Conservation (phyloP, 2,113 vertebrate species). For the Ochotona princeps region DNA sequence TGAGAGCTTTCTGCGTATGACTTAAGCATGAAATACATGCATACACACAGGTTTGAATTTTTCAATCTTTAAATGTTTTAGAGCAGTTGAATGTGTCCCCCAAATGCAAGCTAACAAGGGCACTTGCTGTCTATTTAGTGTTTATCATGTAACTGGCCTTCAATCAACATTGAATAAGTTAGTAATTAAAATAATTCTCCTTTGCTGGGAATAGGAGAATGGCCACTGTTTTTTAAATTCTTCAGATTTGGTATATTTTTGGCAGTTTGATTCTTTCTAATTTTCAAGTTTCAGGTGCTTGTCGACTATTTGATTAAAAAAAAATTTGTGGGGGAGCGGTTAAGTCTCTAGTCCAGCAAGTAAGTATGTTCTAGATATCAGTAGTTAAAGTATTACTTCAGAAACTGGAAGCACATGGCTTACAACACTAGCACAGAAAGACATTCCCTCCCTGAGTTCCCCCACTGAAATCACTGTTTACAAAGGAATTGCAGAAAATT, state of each 20-base stretch:
- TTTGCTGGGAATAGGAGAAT: not conserved
- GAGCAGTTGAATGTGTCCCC: not conserved
- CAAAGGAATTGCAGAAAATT: constrained; percentile 78
- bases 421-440: not conserved
- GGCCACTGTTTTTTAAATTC: not conserved
- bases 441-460: not conserved
- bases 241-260: not conserved
- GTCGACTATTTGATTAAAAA: not conserved
- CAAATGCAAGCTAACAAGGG: not conserved
- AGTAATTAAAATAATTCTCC: not conserved
- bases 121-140: not conserved
- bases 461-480: constrained; percentile 73
- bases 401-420: not conserved
- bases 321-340: not conserved
- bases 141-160: not conserved
- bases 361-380: not conserved
- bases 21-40: not conserved
- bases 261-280: constrained; percentile 30
- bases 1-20: not conserved
- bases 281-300: not conserved
- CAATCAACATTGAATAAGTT: constrained; percentile 26
- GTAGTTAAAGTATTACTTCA: constrained; percentile 14
- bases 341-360: not conserved
- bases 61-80: not conserved
- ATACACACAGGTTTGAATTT: not conserved